Evolutionary conservation across 2,888 invertebrate genomes (phyloP).

Genomic region (Leptinotarsa juncta): DNA sequence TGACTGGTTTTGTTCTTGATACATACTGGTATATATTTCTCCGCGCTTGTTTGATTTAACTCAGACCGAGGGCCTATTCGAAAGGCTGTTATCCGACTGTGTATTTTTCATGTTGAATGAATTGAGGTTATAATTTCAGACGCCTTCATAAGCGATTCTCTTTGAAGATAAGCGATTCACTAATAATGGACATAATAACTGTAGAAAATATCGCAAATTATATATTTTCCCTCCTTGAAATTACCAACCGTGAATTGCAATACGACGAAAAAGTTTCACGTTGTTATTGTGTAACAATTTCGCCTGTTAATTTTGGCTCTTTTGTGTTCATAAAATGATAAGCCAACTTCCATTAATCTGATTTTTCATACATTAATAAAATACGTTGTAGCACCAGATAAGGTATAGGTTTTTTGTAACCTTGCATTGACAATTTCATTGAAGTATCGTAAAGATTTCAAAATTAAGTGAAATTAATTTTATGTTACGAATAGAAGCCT

Average conservation of each 20-base stretch:
- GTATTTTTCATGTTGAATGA: conserved; percentile 19
- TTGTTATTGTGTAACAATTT: conserved; percentile 20
- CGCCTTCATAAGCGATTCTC: conserved; percentile 26
- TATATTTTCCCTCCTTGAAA: conserved; percentile 38
- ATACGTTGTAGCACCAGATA: too few relatives aligned
- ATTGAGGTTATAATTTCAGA: conserved; percentile 23
- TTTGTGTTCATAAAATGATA: not conserved
- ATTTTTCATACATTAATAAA: too few relatives aligned
- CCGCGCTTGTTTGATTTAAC: conserved; percentile 1
- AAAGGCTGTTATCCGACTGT: conserved; percentile 18
- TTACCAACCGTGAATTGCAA: conserved; percentile 34
- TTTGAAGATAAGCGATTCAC: conserved; percentile 35
- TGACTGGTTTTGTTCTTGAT: conserved; percentile 1
- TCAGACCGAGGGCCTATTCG: not conserved
- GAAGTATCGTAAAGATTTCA: too few relatives aligned
- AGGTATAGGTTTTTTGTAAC: too few relatives aligned
- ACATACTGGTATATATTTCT: not conserved
- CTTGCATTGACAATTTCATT: too few relatives aligned
- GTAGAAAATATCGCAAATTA: conserved; percentile 40
- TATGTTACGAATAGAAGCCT: too few relatives aligned
- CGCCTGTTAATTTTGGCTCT: not conserved
- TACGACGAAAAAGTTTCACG: conserved; percentile 21
- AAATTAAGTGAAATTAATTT: too few relatives aligned
- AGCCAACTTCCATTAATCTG: not conserved
- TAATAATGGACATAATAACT: conserved; percentile 35